These are phyloP conservation scores for Pharmacophagus antenor DNA, from an alignment of 2,888 invertebrate genomes.

Conservation along the genomic window DNA sequence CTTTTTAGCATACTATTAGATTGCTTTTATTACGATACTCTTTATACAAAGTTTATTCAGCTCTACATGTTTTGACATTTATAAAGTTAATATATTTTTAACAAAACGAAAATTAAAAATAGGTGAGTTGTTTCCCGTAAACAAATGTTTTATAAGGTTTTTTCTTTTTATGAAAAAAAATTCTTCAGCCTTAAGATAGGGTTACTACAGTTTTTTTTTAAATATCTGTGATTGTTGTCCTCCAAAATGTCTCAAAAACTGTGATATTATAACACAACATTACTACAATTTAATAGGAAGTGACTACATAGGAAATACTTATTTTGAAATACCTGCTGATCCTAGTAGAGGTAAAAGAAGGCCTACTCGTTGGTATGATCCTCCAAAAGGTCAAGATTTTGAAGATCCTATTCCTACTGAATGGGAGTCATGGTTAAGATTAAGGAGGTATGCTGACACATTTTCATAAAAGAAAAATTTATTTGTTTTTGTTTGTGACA, in stretches of 20 bases:
- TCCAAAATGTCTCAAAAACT: no score
- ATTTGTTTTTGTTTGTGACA: background rate
- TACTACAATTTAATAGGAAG: slow-evolving; percentile 69
- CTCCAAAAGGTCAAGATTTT: slow-evolving; percentile 82
- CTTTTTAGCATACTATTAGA: slow-evolving; percentile 8
- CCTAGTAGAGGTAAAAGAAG: slow-evolving; percentile 84
- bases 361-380: slow-evolving; percentile 87
- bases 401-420: slow-evolving; percentile 89
- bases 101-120: no score
- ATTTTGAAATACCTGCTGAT: slow-evolving; percentile 88
- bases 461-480: background rate
- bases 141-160: no score
- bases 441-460: slow-evolving; percentile 67
- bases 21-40: background rate
- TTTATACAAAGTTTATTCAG: no score
- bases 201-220: no score
- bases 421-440: slow-evolving; percentile 93
- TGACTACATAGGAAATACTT: slow-evolving; percentile 91
- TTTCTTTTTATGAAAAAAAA: no score
- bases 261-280: no score
- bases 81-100: no score
- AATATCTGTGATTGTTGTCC: no score
- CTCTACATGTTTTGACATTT: no score
- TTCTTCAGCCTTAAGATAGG: no score
- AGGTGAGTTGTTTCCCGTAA: no score